Percentiles rank a stretch among this genome's conserved stretches.
These are phyloP conservation scores for Micrastur ruficollis DNA, from an alignment of 2,797 vertebrate genomes.

Conservation along the genomic window DNA sequence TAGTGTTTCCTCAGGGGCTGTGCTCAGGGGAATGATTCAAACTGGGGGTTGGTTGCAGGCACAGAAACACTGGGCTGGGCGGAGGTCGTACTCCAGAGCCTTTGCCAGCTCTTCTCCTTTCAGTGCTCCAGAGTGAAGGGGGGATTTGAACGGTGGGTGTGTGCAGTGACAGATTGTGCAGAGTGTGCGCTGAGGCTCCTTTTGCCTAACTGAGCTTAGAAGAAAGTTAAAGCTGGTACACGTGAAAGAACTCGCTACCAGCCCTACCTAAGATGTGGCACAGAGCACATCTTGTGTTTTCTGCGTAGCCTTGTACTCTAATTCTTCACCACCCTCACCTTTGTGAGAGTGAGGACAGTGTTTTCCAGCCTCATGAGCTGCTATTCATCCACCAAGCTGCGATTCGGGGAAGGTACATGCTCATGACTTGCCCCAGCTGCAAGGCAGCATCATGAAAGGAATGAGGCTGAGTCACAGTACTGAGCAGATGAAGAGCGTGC, in stretches of 20 bases:
- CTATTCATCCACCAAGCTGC: not conserved
- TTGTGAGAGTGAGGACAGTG: too few species aligned
- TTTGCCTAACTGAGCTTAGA: not conserved
- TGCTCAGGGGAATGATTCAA: not conserved
- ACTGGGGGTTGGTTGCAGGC: not conserved
- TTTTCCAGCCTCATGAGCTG: not conserved
- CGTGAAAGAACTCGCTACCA: not conserved
- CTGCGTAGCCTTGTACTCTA: not conserved
- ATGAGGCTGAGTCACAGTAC: rapidly evolving
- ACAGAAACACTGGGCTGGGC: not conserved
- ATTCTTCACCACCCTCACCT: not conserved
- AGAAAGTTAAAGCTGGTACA: not conserved
- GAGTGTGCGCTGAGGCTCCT: not conserved
- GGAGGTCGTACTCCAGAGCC: not conserved
- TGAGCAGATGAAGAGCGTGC: not conserved
- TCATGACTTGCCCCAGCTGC: not conserved
- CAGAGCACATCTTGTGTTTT: not conserved
- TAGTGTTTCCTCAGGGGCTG: not conserved
- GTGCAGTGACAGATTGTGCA: not conserved
- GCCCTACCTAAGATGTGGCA: not conserved
- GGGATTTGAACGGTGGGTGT: not conserved
- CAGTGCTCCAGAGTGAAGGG: not conserved
- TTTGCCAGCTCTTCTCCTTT: not conserved
- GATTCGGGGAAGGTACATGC: not conserved
- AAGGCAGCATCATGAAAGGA: not conserved